phyloP scores from a whole-genome alignment of 1,140 invertebrate species.

The Papilio xuthus region DNA sequence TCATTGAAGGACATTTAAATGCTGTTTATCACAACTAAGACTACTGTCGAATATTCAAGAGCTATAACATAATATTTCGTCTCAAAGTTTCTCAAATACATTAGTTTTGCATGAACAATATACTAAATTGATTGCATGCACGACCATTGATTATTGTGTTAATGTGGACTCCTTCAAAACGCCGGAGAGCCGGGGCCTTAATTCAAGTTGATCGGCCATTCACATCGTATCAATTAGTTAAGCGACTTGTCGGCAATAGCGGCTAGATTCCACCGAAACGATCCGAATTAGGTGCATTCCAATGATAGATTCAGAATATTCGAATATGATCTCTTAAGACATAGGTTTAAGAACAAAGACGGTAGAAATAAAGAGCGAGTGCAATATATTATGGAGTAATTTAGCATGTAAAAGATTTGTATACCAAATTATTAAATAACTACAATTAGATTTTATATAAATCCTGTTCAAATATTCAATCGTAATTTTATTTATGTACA shows the following conservation, averaged over 20 bases:
- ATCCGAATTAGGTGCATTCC: neutral
- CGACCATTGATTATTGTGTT: constrained; percentile 8
- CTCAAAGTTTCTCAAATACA: neutral
- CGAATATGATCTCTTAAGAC: neutral
- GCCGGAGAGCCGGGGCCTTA: neutral
- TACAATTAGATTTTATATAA: neutral
- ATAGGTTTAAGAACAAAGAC: neutral
- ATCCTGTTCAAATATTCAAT: neutral
- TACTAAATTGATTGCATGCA: neutral
- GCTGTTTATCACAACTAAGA: too few relatives aligned
- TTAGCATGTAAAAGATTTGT: neutral
- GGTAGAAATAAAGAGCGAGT: too few relatives aligned
- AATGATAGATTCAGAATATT: neutral
- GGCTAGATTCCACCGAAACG: neutral
- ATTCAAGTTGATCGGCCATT: constrained; percentile 23
- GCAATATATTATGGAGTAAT: too few relatives aligned
- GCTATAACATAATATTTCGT: neutral
- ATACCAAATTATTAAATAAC: neutral
- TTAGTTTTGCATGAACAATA: constrained; percentile 27
- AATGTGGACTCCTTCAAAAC: neutral
- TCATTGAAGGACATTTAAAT: too few relatives aligned
- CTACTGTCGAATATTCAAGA: neutral
- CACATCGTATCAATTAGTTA: neutral
- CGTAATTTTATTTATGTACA: neutral
- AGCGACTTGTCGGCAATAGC: neutral